A percentile compares a stretch with the other conserved stretches of the same genome.
phyloP scores from a whole-genome alignment of 2,113 vertebrate species.

The Ailurus styani region DNA sequence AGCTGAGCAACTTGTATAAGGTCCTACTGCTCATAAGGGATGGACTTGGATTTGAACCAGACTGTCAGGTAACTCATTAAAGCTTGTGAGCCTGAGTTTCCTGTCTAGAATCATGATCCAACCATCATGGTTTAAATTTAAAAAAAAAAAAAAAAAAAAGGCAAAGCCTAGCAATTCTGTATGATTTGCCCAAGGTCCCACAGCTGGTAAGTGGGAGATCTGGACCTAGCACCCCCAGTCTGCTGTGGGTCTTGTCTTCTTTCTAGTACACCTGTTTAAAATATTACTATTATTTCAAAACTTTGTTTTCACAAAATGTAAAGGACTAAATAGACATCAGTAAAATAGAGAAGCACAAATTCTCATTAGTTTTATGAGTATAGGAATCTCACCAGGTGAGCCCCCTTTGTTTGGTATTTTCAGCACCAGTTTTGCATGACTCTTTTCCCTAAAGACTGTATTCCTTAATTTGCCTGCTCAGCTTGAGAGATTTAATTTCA shows the following conservation, averaged over 20 bases:
- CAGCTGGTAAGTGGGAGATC: not conserved
- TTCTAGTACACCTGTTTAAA: not conserved
- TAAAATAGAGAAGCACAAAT: not conserved
- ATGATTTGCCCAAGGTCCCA: too few species aligned
- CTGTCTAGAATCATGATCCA: not conserved
- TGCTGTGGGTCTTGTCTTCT: not conserved
- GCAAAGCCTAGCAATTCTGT: not conserved
- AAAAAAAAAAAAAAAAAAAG: not conserved
- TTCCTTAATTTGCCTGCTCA: not conserved
- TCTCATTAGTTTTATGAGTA: constrained; percentile 4
- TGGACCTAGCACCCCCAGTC: not conserved
- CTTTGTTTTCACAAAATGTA: not conserved
- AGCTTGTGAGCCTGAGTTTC: not conserved
- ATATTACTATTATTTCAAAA: not conserved
- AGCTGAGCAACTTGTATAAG: not conserved
- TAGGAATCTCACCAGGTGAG: not conserved
- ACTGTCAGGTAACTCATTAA: not conserved
- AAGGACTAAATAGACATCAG: not conserved
- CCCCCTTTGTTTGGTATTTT: not conserved
- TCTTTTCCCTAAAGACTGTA: not conserved
- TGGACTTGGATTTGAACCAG: not conserved
- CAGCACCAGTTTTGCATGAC: not conserved
- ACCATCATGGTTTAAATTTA: not conserved
- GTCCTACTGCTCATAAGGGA: not conserved
- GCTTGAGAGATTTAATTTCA: constrained; percentile 19